Evolutionary conservation across 2,113 vertebrate species (phyloP), one percentile per base, ranked within the genome.

Genomic region (Psilopsiagon aymara): DNA sequence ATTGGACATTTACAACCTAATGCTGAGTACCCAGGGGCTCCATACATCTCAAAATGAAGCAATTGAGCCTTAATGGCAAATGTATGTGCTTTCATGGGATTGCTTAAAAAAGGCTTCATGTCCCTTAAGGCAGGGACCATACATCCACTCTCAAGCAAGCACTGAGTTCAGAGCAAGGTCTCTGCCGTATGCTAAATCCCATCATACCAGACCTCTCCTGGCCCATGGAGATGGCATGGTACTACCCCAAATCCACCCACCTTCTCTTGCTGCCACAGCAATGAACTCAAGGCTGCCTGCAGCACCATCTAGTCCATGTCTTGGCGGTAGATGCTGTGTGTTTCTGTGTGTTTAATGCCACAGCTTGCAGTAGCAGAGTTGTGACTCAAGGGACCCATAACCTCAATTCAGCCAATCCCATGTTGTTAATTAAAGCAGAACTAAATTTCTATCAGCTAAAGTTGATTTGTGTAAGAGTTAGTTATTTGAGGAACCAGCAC

Each of bases 121-220:
- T 93, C 85, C 80, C 90, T 94, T 59, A 70, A 69, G 90, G 88
- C 88, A 93, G 29, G 41, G 46, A 83, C 43, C 33, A 55, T 12
- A 55, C 10, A 84, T 24, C 27, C 51, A 64, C 47, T 78, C 44
- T 55, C 41, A 62, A 84, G 52, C 0, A 0, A 78, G 52, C 79
- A 63, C 60, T 7, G 51, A 83, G 93, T 82, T 94, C 93, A 95
- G 57, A 71, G 57, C 55, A 82, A 84, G 86, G 87, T 95, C 91
- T 82, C 62, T 39, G 64, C 66, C 59, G 80, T 21, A 21, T 15
- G 51, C 43, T 69, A 71, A 31, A 35, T 70, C 37, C 12, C 15
- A 63, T 84, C 60, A 67, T 2, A 53, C 20, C 55, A 47, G 46
- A 79, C 29, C 44, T 57, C 51, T 93, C 53, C 71, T n/a, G 25